Evolutionary conservation across 2,797 vertebrate species (phyloP), one percentile per base, ranked within the genome.

Genomic region (Lepus oiostolus): DNA sequence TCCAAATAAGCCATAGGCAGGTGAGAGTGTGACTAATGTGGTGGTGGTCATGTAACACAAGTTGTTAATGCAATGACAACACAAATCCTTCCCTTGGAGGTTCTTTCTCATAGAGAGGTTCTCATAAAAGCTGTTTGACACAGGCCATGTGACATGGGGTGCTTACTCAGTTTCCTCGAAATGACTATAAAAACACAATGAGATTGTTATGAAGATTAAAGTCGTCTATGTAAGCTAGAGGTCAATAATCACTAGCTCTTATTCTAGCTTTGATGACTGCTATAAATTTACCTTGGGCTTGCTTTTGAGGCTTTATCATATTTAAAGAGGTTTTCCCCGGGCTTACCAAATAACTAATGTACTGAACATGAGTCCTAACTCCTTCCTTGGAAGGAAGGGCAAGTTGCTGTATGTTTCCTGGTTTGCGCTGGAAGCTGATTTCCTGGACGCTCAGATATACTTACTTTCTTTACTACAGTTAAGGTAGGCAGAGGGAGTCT

Each of bases 401-500:
- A 30, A 30, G 38, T 54, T 79, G 6, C 22, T n/a, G n/a, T 2
- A 16, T 24, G 4, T 30, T n/a, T 67, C 62, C 32, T 32, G 30
- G 12, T 62, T 11, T 85, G 38, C 86, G 7, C 8, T 58, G 80
- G 19, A 60, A 26, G 7, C 21, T 60, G 52, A 90, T 42, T 63
- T 67, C 35, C 26, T 71, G 63, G 30, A 63, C 8, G 60, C 16
- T 54, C 47, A 72, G 38, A 38, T 6, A 60, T 81, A 94, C 96
- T 96, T 84, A 96, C 96, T 11, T 84, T n/a, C 13, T 83, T 80
- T 71, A 60, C 60, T 76, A 82, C 96, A 97, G 4, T 70, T 74
- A 30, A 96, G 22, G 72, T 42, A 1, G 47, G 3, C 5, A 32
- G 30, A 10, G 68, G 4, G 10, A 1, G 30, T 19, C 42, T 32